Evolutionary conservation across 53 echinoderm and acorn worm genomes (phyloP).

Genomic region (Paracentrotus lividus): DNA sequence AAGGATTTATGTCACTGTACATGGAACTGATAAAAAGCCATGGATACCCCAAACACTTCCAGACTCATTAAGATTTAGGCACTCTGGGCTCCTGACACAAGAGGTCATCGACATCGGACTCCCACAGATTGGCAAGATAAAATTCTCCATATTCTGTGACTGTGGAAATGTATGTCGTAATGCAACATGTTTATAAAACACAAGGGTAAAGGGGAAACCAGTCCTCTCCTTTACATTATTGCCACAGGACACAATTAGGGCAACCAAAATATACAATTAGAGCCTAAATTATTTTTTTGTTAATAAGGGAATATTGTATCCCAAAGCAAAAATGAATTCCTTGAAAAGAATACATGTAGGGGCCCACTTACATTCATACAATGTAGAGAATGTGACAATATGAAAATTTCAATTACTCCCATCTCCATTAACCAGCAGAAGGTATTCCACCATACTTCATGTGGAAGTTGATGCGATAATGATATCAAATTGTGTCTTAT

Average conservation of each 20-base stretch:
- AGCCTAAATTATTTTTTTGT: neutral
- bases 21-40: slow-evolving; percentile 46
- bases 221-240: neutral
- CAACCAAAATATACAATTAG: neutral
- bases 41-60: slow-evolving; percentile 15
- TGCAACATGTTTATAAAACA: too few species aligned
- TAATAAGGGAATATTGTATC: neutral
- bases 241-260: neutral
- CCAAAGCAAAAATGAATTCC: neutral
- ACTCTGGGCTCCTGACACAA: neutral
- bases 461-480: too few species aligned
- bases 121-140: neutral
- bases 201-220: neutral
- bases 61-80: slow-evolving; percentile 3
- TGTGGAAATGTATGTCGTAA: neutral
- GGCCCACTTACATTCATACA: neutral
- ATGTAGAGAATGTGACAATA: neutral
- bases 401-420: neutral
- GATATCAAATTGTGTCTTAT: too few species aligned
- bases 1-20: slow-evolving; percentile 28
- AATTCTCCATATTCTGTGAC: neutral
- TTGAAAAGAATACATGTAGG: neutral
- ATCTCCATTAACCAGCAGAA: too few species aligned
- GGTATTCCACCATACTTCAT: too few species aligned
- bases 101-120: neutral